Evolutionary conservation across 2,797 vertebrate species (phyloP).

Genomic region (Nannoperca australis): DNA sequence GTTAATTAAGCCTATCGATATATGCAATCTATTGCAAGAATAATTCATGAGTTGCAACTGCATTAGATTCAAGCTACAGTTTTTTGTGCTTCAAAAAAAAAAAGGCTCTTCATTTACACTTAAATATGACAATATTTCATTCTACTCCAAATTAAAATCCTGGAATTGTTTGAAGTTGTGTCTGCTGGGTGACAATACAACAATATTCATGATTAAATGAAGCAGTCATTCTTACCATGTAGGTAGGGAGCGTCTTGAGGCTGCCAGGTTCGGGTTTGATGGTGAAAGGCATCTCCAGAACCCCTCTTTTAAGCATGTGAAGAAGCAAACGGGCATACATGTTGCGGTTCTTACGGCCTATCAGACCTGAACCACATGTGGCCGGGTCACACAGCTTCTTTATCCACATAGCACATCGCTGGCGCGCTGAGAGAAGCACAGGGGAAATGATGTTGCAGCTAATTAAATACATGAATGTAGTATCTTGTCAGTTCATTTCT

Average conservation of each 20-base stretch:
- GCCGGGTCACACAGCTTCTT: conserved; percentile 93
- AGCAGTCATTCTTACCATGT: conserved; percentile 86
- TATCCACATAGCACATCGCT: conserved; percentile 93
- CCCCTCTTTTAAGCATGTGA: conserved; percentile 91
- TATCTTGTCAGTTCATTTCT: neutral
- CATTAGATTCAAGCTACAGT: neutral
- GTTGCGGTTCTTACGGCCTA: conserved; percentile 91
- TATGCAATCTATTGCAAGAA: neutral
- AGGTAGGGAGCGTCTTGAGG: conserved; percentile 90
- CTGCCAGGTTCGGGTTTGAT: conserved; percentile 89
- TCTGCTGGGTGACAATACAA: neutral
- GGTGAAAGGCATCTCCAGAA: conserved; percentile 91
- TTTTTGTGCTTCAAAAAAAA: neutral
- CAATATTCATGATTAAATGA: neutral
- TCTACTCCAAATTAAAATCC: neutral
- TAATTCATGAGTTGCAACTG: neutral
- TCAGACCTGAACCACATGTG: conserved; percentile 83
- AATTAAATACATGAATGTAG: neutral
- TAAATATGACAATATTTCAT: neutral
- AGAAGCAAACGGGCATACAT: conserved; percentile 90
- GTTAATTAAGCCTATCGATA: neutral
- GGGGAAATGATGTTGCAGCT: neutral
- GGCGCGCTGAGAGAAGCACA: conserved; percentile 83
- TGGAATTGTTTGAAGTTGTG: neutral
- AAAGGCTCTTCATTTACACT: neutral